Conservation (phyloP, 2,888 invertebrate genomes). For the Desoria tigrina region DNA sequence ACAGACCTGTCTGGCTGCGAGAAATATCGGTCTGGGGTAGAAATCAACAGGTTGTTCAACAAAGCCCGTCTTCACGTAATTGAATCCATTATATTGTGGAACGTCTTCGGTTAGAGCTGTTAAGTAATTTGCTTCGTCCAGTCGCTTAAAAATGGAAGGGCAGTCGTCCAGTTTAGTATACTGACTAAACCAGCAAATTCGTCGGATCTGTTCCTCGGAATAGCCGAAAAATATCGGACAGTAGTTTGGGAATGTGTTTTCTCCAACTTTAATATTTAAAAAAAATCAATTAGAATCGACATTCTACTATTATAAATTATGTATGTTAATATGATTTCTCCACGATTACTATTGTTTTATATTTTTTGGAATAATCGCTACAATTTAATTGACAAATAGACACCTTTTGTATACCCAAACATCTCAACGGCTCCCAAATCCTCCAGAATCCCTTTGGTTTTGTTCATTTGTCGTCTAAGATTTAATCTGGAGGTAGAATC, state of each 20-base stretch:
- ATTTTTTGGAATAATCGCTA: no score
- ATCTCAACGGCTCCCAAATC: conserved; percentile 5
- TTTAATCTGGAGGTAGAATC: conserved; percentile 16
- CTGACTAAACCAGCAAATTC: not conserved
- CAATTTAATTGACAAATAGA: no score
- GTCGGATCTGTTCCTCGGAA: not conserved
- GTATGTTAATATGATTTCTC: no score
- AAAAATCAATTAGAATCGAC: not conserved
- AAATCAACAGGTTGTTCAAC: conserved; percentile 56
- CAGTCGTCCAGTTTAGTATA: conserved; percentile 53
- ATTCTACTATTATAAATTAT: no score
- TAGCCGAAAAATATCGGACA: conserved; percentile 6
- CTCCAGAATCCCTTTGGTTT: not conserved
- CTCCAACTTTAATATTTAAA: conserved; percentile 3
- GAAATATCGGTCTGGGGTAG: conserved; percentile 57
- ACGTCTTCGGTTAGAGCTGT: conserved; percentile 58
- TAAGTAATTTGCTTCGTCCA: conserved; percentile 55
- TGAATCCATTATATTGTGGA: conserved; percentile 56
- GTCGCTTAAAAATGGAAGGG: conserved; percentile 57
- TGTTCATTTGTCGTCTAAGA: conserved; percentile 12
- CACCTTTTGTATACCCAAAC: conserved; percentile 19
- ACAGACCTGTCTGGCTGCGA: conserved; percentile 55
- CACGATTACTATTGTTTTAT: no score
- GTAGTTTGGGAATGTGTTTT: conserved; percentile 13
- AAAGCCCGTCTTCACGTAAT: conserved; percentile 57